These are phyloP conservation scores for Psophia crepitans DNA, from an alignment of 2,113 vertebrate species.

Conservation along the genomic window DNA sequence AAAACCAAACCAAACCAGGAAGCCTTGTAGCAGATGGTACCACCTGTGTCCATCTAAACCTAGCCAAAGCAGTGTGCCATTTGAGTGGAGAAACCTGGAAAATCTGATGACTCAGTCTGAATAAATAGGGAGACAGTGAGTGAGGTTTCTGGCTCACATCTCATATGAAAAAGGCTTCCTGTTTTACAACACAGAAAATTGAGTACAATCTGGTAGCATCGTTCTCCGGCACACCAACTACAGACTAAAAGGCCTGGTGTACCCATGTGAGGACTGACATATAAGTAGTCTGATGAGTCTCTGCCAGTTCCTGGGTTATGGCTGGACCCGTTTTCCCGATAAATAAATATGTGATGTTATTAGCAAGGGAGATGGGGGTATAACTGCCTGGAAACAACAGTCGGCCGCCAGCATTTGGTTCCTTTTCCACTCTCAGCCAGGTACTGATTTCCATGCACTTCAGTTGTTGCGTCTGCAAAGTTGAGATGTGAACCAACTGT, in stretches of 20 bases:
- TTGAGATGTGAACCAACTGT: neutral
- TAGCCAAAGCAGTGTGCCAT: slow-evolving; percentile 22
- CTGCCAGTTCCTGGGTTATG: neutral
- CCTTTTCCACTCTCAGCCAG: neutral
- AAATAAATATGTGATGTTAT: neutral
- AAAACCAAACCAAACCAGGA: neutral
- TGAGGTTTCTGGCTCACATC: slow-evolving; percentile 29
- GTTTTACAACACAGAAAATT: slow-evolving; percentile 6
- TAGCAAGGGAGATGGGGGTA: neutral
- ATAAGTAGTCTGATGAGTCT: neutral
- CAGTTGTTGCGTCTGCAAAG: neutral
- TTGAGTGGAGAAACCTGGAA: slow-evolving; percentile 26
- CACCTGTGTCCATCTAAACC: neutral
- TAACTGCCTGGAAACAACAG: neutral
- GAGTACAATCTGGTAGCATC: neutral
- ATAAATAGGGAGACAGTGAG: neutral
- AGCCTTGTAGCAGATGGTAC: neutral
- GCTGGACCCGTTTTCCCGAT: neutral
- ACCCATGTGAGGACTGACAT: neutral
- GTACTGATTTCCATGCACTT: neutral
- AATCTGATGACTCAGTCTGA: slow-evolving; percentile 43
- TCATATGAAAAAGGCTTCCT: neutral
- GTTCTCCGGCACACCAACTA: neutral
- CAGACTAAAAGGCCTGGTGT: neutral
- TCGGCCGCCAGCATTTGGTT: neutral